phyloP scores from a whole-genome alignment of 2,113 vertebrate genomes.

The Hyperopisus bebe region DNA sequence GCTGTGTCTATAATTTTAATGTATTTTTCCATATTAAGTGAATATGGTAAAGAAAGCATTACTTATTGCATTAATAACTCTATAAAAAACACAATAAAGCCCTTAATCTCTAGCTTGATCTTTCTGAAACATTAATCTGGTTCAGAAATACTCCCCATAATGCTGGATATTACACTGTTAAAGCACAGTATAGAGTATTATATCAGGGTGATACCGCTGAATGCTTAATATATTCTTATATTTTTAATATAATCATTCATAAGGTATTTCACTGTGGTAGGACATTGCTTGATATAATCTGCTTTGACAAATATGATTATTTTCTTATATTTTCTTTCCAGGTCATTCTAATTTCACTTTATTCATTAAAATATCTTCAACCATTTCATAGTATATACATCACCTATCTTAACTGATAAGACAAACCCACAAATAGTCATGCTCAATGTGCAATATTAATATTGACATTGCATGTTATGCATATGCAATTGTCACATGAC shows the following conservation, averaged over 20 bases:
- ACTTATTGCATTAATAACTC: neutral
- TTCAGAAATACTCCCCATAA: neutral
- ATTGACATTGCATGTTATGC: neutral
- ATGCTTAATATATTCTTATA: neutral
- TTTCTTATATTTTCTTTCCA: neutral
- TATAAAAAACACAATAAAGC: neutral
- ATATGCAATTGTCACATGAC: neutral
- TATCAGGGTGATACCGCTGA: neutral
- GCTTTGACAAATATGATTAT: neutral
- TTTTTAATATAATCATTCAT: neutral
- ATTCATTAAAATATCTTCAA: neutral
- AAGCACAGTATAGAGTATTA: neutral
- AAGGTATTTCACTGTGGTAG: neutral
- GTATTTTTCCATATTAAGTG: neutral
- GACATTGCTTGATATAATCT: neutral
- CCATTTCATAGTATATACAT: neutral
- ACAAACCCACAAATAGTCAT: neutral
- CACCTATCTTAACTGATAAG: neutral
- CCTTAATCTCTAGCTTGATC: neutral
- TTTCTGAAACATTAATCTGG: neutral
- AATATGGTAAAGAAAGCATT: neutral
- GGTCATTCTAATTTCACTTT: neutral
- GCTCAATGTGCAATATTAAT: neutral
- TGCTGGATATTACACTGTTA: neutral
- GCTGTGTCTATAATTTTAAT: constrained; percentile 9